Evolutionary conservation across 1,140 invertebrate genomes (phyloP), one percentile per base, ranked within the genome.

Genomic region (Neuroterus valhalla): DNA sequence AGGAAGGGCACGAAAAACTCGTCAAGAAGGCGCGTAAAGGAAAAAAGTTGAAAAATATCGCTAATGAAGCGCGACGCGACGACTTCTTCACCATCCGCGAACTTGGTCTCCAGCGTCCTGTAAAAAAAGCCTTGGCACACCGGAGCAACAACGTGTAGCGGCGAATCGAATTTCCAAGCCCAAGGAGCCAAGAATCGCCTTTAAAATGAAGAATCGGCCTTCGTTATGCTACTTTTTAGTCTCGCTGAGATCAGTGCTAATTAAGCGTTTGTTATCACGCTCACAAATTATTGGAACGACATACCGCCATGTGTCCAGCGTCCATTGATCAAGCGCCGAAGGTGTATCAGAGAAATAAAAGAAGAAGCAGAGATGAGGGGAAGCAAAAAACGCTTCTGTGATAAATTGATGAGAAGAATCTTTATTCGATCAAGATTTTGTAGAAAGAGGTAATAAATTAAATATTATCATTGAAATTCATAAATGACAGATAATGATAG

Each of bases 61-160:
- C 75, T 85, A 86, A 87, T 86, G 84, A 87, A 85, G 81, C 85
- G 84, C 81, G 79, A 86, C 85, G 84, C 81, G 79, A 86, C 84
- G 80, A 77, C 77, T 86, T 83, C 78, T 85, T 83, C 76, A 75
- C 52, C 81, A 79, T 79, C n/a, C n/a, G n/a, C 75, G 79, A 83
- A 73, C 72, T 81, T 75, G 77, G 78, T 79, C 81, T 75, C 77
- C 31, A 26, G 42, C 76, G 82, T 82, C 76, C 78, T 79, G 81
- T 80, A 80, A 11, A 84, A 78, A 82, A 76, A 76, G 75, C 71
- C 71, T 82, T 78, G 78, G 75, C 79, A 82, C 81, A 83, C 69
- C 76, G 81, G 68, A 52, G 72, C 75, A 76, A 78, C 80, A 38
- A 8, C 31, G 6, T 0, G 10, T 85, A 84, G 81, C 82, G 77